phyloP scores from a whole-genome alignment of 2,113 vertebrate genomes.

The Neodontobutis hainanensis region DNA sequence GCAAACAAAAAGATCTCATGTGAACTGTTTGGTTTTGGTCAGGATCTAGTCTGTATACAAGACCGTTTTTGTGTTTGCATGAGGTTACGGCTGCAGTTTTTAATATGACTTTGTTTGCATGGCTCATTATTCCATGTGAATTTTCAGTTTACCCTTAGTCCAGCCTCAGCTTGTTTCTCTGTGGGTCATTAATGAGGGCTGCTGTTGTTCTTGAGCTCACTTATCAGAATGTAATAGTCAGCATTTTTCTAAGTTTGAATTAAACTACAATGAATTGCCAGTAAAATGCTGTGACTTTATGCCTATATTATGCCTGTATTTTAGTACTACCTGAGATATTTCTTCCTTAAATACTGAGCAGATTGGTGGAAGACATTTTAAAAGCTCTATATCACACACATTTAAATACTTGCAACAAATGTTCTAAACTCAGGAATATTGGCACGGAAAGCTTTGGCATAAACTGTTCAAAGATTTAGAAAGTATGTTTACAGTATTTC shows the following conservation, averaged over 20 bases:
- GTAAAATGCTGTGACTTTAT: background rate
- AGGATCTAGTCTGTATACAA: slow-evolving; percentile 3
- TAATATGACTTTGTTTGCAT: slow-evolving; percentile 35
- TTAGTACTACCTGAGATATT: slow-evolving; percentile 18
- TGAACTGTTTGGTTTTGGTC: background rate
- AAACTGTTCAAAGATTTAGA: slow-evolving; percentile 44
- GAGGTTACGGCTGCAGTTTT: slow-evolving; percentile 19
- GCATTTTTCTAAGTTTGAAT: slow-evolving; percentile 50
- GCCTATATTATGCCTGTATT: slow-evolving; percentile 8
- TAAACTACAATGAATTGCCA: slow-evolving; percentile 40
- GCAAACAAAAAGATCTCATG: slow-evolving; percentile 31
- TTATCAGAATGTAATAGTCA: slow-evolving; percentile 48
- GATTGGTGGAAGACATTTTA: slow-evolving; percentile 21
- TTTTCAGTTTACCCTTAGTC: slow-evolving; percentile 47
- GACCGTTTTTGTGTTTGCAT: slow-evolving; percentile 20
- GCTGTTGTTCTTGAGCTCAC: slow-evolving; percentile 31
- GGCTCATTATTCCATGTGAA: slow-evolving; percentile 44
- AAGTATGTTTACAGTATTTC: slow-evolving; percentile 43
- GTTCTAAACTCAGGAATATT: slow-evolving; percentile 25
- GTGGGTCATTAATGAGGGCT: slow-evolving; percentile 61
- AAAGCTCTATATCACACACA: slow-evolving; percentile 9
- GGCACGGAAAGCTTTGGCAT: slow-evolving; percentile 17
- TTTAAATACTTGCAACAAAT: slow-evolving; percentile 9
- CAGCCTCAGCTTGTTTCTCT: slow-evolving; percentile 32
- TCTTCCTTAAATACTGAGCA: background rate